These are phyloP conservation scores for Bradypus variegatus DNA, from an alignment of 2,797 vertebrate species.

Conservation along the genomic window DNA sequence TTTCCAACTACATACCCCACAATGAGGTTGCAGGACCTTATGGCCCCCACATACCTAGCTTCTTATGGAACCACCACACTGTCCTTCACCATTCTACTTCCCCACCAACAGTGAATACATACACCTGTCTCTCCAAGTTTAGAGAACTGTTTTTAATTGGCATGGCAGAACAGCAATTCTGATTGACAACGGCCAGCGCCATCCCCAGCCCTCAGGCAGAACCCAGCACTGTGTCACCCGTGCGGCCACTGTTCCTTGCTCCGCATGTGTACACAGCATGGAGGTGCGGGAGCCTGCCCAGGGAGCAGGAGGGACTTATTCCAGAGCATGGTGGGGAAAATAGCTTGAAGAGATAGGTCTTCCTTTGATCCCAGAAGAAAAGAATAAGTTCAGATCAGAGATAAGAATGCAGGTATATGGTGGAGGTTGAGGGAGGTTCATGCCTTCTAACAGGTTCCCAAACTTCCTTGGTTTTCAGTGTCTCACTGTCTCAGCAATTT, in stretches of 20 bases:
- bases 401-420: neutral
- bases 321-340: neutral
- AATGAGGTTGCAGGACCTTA: too few relatives aligned
- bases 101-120: too few relatives aligned
- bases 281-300: neutral
- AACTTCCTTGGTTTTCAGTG: neutral
- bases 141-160: neutral
- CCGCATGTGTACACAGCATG: accelerated
- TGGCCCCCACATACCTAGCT: too few relatives aligned
- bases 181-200: neutral
- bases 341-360: neutral
- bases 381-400: neutral
- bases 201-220: neutral
- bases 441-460: neutral
- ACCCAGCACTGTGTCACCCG: neutral
- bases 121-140: too few relatives aligned
- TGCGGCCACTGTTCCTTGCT: neutral
- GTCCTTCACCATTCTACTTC: too few relatives aligned
- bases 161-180: neutral
- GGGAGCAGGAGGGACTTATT: neutral
- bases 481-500: neutral
- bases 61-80: too few relatives aligned
- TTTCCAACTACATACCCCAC: too few relatives aligned
- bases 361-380: neutral
- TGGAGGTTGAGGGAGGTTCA: neutral